phyloP scores from a whole-genome alignment of 2,888 invertebrate genomes.

The Pandemis heparana region DNA sequence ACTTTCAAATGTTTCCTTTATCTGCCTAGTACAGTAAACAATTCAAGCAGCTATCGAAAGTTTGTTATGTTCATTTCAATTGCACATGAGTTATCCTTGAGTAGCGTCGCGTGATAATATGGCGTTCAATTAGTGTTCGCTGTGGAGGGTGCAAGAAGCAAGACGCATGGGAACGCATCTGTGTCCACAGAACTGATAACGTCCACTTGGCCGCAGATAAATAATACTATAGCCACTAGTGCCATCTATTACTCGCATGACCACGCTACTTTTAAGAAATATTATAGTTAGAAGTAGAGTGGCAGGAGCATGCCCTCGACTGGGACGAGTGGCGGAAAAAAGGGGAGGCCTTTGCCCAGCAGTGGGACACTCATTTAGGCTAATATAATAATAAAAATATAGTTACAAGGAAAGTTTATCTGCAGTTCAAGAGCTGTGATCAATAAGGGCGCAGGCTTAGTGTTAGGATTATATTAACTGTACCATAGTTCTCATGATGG shows the following conservation, averaged over 20 bases:
- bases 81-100: slow-evolving; percentile 38
- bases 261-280: neutral
- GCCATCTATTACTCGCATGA: slow-evolving; percentile 13
- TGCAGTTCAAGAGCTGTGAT: neutral
- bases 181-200: slow-evolving; percentile 73
- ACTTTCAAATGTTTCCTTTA: too few species aligned
- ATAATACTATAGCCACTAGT: slow-evolving; percentile 1
- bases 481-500: too few species aligned
- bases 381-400: too few species aligned
- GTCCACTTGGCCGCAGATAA: slow-evolving; percentile 46
- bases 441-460: neutral
- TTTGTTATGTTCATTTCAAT: slow-evolving; percentile 27
- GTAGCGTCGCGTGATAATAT: slow-evolving; percentile 43
- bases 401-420: neutral
- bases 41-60: slow-evolving; percentile 17
- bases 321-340: too few species aligned
- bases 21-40: neutral
- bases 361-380: too few species aligned
- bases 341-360: too few species aligned
- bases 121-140: slow-evolving; percentile 53
- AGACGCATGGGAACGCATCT: slow-evolving; percentile 70
- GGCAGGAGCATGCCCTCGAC: too few species aligned
- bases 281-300: neutral
- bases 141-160: slow-evolving; percentile 49
- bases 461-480: too few species aligned